Evolutionary conservation across 2,797 vertebrate species (phyloP).

Genomic region (Sorex maritimensis): DNA sequence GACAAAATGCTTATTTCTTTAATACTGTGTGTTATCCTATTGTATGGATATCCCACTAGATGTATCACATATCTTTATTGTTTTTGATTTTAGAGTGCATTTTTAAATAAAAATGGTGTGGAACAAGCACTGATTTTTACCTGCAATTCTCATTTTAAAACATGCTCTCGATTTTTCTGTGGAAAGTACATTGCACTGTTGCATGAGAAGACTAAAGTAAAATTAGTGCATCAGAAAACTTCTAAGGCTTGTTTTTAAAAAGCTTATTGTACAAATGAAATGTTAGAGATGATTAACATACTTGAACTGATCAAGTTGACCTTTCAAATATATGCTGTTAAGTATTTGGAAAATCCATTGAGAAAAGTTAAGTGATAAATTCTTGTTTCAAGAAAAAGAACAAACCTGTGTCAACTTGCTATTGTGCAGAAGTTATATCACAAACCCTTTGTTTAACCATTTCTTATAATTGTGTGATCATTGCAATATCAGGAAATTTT

Average conservation of each 20-base stretch:
- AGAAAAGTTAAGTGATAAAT: background rate
- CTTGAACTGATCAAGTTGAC: background rate
- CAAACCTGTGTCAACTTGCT: background rate
- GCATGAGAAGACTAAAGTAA: background rate
- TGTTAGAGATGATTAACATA: background rate
- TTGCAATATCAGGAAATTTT: background rate
- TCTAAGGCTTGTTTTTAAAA: background rate
- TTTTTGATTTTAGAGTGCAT: no score
- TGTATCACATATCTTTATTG: no score
- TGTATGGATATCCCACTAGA: no score
- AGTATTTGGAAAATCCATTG: background rate
- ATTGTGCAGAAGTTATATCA: background rate
- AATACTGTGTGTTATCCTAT: background rate
- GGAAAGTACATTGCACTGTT: background rate
- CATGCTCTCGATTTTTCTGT: background rate
- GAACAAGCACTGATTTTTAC: no score
- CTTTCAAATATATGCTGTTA: background rate
- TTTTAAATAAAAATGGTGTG: no score
- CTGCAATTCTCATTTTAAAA: slow-evolving; percentile 23
- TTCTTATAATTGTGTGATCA: background rate
- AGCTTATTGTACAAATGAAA: background rate
- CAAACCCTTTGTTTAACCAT: background rate
- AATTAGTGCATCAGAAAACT: background rate
- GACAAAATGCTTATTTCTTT: background rate
- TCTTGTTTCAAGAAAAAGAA: slow-evolving; percentile 32